phyloP scores from a whole-genome alignment of 2,113 vertebrate species.

The Eurypyga helias region DNA sequence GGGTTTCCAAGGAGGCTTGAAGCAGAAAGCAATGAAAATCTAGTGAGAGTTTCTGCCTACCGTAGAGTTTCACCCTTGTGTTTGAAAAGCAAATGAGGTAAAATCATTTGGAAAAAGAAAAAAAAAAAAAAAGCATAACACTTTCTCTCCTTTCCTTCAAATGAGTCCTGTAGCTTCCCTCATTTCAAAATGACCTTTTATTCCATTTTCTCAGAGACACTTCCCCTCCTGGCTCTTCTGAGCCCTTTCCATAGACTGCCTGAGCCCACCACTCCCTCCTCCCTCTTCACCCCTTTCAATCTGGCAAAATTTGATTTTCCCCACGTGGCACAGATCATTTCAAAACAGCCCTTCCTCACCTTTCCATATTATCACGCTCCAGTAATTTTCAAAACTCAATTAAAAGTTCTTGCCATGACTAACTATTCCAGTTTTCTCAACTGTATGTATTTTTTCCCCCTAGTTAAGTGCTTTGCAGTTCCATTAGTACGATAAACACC shows the following conservation, averaged over 20 bases:
- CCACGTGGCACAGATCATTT: neutral
- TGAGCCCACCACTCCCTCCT: neutral
- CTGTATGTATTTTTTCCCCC: accelerated
- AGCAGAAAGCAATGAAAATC: neutral
- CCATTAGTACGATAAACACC: neutral
- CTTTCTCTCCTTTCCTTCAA: neutral
- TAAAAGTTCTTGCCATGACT: neutral
- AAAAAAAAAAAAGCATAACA: neutral
- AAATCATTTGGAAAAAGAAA: neutral
- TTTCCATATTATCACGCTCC: neutral
- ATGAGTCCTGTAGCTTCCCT: neutral
- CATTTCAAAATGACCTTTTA: neutral
- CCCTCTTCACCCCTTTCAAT: neutral
- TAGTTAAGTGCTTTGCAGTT: neutral
- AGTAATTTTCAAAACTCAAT: neutral
- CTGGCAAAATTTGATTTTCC: neutral
- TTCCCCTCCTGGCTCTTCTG: neutral
- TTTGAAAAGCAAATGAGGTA: neutral
- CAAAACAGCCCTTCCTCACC: neutral
- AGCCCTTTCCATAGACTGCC: neutral
- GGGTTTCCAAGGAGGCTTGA: constrained; percentile 5
- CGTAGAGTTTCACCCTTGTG: neutral
- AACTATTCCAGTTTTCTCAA: neutral
- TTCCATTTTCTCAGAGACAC: neutral
- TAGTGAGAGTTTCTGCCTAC: neutral